These are phyloP conservation scores for Monarcha castaneiventris DNA, from an alignment of 2,113 vertebrate species.

Conservation along the genomic window DNA sequence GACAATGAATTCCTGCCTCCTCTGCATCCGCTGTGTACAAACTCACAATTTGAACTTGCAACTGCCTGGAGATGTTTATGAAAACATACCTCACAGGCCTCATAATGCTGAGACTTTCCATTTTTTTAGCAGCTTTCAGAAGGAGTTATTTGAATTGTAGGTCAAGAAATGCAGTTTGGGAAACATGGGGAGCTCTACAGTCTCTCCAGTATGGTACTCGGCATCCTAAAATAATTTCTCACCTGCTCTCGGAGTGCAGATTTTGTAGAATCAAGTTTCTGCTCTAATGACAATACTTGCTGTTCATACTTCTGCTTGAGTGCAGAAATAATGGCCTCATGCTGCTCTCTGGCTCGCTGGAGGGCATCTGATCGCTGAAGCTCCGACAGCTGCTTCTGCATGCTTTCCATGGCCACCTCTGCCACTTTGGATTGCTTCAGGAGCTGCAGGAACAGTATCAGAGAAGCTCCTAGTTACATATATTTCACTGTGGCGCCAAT, in stretches of 20 bases:
- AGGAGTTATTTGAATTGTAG: neutral
- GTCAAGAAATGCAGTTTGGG: neutral
- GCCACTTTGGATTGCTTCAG: slow-evolving; percentile 82
- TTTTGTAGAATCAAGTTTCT: slow-evolving; percentile 78
- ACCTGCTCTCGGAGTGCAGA: slow-evolving; percentile 85
- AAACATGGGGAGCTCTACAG: neutral
- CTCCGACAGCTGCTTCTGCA: slow-evolving; percentile 91
- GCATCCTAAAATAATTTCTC: neutral
- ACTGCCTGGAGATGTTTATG: neutral
- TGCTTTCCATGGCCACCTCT: slow-evolving; percentile 87
- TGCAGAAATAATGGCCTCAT: slow-evolving; percentile 78
- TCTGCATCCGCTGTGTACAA: neutral
- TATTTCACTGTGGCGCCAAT: neutral
- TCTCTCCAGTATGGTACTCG: neutral
- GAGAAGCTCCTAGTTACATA: neutral
- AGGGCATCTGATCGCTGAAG: slow-evolving; percentile 87
- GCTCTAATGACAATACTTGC: slow-evolving; percentile 76
- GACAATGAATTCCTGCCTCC: neutral
- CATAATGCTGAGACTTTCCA: neutral
- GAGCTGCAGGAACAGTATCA: slow-evolving; percentile 69
- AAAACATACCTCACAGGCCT: neutral
- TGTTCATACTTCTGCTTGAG: slow-evolving; percentile 86
- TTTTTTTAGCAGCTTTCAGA: neutral
- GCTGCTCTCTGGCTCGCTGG: slow-evolving; percentile 84
- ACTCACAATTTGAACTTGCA: neutral